phyloP scores from a whole-genome alignment of 2,113 vertebrate species.

The Anhinga anhinga region DNA sequence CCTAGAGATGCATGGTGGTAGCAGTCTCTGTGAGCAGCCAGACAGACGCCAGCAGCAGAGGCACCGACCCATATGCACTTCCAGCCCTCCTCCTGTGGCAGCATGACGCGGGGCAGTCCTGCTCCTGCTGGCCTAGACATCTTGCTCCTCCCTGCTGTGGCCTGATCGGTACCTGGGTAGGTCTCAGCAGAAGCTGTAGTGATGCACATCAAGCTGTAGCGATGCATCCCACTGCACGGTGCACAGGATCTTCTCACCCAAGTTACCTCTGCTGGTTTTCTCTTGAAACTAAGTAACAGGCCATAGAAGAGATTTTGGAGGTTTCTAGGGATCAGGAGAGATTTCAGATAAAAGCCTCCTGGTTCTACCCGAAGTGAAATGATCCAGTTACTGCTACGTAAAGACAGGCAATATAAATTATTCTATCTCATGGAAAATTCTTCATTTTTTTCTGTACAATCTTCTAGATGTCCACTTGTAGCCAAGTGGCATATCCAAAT shows the following conservation, averaged over 20 bases:
- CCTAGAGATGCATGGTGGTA: background rate
- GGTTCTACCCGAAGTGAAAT: background rate
- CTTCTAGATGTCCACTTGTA: background rate
- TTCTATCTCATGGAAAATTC: background rate
- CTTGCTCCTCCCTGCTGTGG: background rate
- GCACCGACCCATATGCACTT: rapidly evolving
- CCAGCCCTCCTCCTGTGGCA: background rate
- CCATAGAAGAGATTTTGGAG: background rate
- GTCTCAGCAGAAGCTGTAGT: background rate
- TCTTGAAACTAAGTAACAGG: background rate
- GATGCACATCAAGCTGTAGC: background rate
- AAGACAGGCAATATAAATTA: background rate
- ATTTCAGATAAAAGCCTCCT: background rate
- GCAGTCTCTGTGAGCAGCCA: background rate
- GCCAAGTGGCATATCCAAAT: background rate
- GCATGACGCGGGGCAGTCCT: background rate
- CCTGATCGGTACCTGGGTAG: background rate
- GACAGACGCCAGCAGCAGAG: background rate
- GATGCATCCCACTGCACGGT: rapidly evolving
- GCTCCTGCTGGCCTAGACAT: background rate
- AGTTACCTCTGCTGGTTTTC: background rate
- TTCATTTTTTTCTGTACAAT: background rate
- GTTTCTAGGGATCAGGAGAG: background rate
- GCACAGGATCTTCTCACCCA: background rate
- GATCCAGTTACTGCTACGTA: background rate